These are phyloP conservation scores for Sialia sialis DNA, from an alignment of 2,113 vertebrate species.

Conservation along the genomic window DNA sequence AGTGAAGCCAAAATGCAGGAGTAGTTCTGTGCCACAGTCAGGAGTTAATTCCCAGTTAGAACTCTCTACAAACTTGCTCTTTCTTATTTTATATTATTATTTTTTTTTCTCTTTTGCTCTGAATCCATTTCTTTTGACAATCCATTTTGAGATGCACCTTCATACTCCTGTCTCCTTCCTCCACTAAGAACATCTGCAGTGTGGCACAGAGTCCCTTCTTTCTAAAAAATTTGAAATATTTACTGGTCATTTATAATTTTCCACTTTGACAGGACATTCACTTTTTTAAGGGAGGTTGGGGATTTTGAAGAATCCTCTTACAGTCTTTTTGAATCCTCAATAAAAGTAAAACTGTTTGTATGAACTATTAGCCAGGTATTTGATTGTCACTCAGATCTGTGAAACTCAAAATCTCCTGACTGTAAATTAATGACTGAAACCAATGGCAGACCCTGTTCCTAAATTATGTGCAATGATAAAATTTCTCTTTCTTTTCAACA, in stretches of 20 bases:
- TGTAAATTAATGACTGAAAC: neutral
- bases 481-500: neutral
- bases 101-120: neutral
- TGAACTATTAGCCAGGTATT: neutral
- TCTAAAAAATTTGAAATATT: neutral
- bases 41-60: neutral
- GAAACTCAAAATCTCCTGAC: neutral
- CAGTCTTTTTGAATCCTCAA: neutral
- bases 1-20: neutral
- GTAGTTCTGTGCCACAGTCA: rapidly evolving
- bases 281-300: neutral
- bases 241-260: neutral
- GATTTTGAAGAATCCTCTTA: neutral
- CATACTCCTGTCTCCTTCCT: neutral
- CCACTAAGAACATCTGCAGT: neutral
- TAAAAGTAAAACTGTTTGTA: neutral
- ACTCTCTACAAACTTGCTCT: neutral
- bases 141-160: neutral
- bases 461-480: neutral
- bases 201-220: neutral
- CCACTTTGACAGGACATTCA: neutral
- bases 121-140: neutral
- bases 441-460: neutral
- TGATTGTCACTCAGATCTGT: neutral
- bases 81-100: neutral